Evolutionary conservation across 2,113 vertebrate species (phyloP), one percentile per base, ranked within the genome.

Genomic region (Phodopus roborovskii): DNA sequence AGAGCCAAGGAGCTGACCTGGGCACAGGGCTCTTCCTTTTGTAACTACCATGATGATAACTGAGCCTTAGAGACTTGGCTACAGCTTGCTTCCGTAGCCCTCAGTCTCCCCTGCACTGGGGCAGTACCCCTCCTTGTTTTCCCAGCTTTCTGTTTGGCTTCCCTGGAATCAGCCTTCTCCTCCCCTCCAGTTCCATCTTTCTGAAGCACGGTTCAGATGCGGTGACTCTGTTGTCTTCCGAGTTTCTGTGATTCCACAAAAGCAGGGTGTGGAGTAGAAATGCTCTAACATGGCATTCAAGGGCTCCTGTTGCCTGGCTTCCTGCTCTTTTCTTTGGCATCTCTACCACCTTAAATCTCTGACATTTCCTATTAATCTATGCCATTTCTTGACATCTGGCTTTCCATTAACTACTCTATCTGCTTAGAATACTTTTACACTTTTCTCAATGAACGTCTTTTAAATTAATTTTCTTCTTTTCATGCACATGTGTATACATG

Each of bases 391-490:
- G 19, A 2, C 16, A 36, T 5, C 22, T 28, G n/a, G 3, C 24
- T 81, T 42, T 45, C 62, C 53, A 3, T 3, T 7, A 39, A 60
- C 74, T 36, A 42, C n/a, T 88, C 42, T 30, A 62, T 58, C 24
- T 45, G 56, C 42, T 94, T 81, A 74, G 86, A 91, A 79, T 88
- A 90, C 68, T 64, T 78, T 78, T 56, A 85, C 48, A n/a, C 58
- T 94, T 73, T 86, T 90, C 77, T 56, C 42, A n/a, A 58, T 83
- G n/a, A 77, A 16, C 62, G 16, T 83, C 36, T 83, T 15, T 42
- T 62, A 45, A 30, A 9, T 64, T 16, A 30, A 11, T 62, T 45
- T 84, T 62, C 9, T 58, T 83, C n/a, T 30, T 84, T 17, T 45
- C 39, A 48, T 48, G 39, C 66, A 66, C 10, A 26, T 64, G 39